Base-by-base conservation (phyloP, 2,113 vertebrate genomes). In the Cephalopholis sonnerati region DNA sequence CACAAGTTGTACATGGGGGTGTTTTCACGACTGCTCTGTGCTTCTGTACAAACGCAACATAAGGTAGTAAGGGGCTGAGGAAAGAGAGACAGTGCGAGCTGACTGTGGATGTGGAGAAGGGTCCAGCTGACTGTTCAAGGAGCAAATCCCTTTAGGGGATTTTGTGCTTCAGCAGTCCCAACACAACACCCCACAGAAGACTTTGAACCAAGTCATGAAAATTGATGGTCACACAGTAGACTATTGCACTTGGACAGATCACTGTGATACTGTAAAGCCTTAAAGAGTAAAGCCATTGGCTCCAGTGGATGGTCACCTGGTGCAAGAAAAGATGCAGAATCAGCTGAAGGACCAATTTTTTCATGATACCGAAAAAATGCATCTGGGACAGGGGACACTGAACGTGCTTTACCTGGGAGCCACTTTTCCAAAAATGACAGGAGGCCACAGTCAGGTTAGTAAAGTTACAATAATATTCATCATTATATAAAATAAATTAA, bases 1-100 rank as follows among this genome's bases (percentile, higher is more conserved):
- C 69, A 70, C 10, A 3, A 54, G 44, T 72, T 77, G 81, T 67
- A 69, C 50, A 83, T 75, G 46, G 82, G 46, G 41, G 51, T 71
- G 46, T 36, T 77, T 75, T 63, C 20, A 68, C n/a, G 50, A 29
- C 74, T 71, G 22, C 50, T 79, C 78, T 41, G 76, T 74, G 50
- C 41, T 20, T 51, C n/a, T 22, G 44, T 32, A 27, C 15, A 1
- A 83, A 76, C 68, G 12, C 24, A 63, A 48, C 57, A 68, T 3
- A 16, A 58, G 74, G 24, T 54, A 48, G 55, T 39, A 4, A 10
- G 64, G 15, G 39, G 12, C 58, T 55, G 44, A 65, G 29, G 17
- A 44, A 63, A 39, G 72, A 59, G 24, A 54, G 54, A 54, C 22
- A 32, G 11, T 27, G n/a, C 22, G 65, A 66, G 41, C 27, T 0